Percentiles rank a stretch among this genome's conserved stretches.
Evolutionary conservation across 2,888 invertebrate species (phyloP).

Genomic region (Odontomyia ornata): DNA sequence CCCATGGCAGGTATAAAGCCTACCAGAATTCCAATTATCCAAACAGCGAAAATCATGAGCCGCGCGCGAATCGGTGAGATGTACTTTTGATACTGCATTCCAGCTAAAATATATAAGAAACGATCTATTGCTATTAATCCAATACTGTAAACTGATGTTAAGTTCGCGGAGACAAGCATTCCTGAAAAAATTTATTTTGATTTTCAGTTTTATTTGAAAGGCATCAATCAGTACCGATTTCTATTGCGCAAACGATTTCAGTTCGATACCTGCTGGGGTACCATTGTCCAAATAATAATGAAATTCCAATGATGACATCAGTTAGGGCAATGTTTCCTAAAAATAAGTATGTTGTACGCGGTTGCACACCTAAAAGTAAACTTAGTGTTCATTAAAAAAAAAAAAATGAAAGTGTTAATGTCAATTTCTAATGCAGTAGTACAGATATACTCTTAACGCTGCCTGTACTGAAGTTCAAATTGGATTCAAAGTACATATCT

Average conservation of each 20-base stretch:
- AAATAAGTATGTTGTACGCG: conserved; percentile 71
- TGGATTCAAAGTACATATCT: too few relatives aligned
- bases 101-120: conserved; percentile 72
- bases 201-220: conserved; percentile 40
- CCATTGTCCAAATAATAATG: conserved; percentile 67
- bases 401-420: too few relatives aligned
- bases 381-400: too few relatives aligned
- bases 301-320: conserved; percentile 70
- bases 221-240: conserved; percentile 60
- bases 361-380: conserved; percentile 66
- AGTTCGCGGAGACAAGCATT: conserved; percentile 70
- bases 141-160: conserved; percentile 72
- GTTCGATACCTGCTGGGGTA: conserved; percentile 62
- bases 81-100: conserved; percentile 71
- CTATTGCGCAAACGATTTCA: conserved; percentile 62
- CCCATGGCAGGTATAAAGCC: conserved; percentile 71
- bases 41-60: conserved; percentile 67
- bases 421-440: too few relatives aligned
- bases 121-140: conserved; percentile 72
- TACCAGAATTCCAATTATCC: conserved; percentile 68
- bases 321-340: conserved; percentile 74
- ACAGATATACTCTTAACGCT: too few relatives aligned
- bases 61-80: conserved; percentile 69
- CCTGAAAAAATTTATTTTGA: conserved; percentile 62
- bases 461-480: too few relatives aligned